Base-by-base conservation (phyloP, 2,888 invertebrate species). In the Limnephilus auricula region DNA sequence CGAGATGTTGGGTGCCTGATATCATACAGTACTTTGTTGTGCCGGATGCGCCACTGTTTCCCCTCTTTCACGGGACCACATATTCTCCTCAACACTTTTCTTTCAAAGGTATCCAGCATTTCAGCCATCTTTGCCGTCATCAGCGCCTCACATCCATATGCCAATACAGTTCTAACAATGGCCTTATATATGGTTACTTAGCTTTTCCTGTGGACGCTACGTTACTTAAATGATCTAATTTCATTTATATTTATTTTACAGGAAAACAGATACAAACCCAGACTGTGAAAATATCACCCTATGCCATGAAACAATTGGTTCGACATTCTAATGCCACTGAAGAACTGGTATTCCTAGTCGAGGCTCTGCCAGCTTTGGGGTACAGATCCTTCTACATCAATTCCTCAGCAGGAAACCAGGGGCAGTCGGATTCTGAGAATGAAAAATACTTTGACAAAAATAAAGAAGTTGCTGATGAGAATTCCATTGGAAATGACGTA, bases 281-380 rank as follows among this genome's bases (percentile, higher is more conserved):
- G 25, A 65, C 65, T 25, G 65, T 65, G 6, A 65, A 18, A 65
- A 65, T 65, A 25, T 65, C 65, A 25, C 25, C 65, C 5, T 9
- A 65, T n/a, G 6, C n/a, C 6, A 9, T 65, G 0, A 65, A 25
- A 0, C 65, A 65, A n/a, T 2, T 65, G 65, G n/a, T 65, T n/a
- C 95, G 98, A 78, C 90, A 94, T 0, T 97, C 97, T 1, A 94
- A 93, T 2, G 97, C 98, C 0, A 96, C 95, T 0, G 95, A 96
- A 93, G 98, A 98, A 93, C 94, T 98, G 0, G 95, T 98, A 0
- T 98, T 99, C 94, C 94, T 96, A n/a, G 97, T 97, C 0, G 94
- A 94, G 6, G 94, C 96, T 5, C 94, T 98, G 2, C 97, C 98
- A 0, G 95, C 98, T 0, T 94, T 98, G 0, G 98, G 98, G 0